A percentile compares a stretch with the other conserved stretches of the same genome.
Evolutionary conservation across 2,888 invertebrate genomes (phyloP).

Genomic region (Stegophylla sp.): DNA sequence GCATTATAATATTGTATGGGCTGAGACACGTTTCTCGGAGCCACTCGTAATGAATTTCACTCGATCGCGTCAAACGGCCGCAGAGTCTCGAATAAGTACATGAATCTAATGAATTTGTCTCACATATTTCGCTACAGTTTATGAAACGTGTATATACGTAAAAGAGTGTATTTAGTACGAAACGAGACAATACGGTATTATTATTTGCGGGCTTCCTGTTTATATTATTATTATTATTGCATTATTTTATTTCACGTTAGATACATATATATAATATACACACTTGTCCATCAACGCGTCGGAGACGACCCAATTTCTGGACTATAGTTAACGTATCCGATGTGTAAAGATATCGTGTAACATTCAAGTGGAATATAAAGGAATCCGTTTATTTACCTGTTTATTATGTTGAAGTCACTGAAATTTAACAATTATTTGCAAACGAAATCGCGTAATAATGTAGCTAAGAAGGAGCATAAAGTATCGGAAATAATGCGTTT

Average conservation of each 20-base stretch:
- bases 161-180: not conserved
- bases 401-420: too few relatives aligned
- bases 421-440: too few relatives aligned
- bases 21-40: not conserved
- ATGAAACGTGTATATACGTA: not conserved
- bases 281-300: not conserved
- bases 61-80: not conserved
- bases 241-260: constrained; percentile 2
- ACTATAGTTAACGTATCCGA: not conserved
- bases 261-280: not conserved
- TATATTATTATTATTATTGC: not conserved
- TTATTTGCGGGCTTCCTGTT: not conserved
- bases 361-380: not conserved
- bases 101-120: constrained; percentile 52
- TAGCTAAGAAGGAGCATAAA: too few relatives aligned
- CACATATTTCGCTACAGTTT: constrained; percentile 31
- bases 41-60: constrained; percentile 28
- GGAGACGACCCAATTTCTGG: constrained; percentile 10
- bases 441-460: too few relatives aligned
- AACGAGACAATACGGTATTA: constrained; percentile 1
- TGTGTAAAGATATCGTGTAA: not conserved
- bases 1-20: not conserved
- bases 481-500: too few relatives aligned
- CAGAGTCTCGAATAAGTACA: constrained; percentile 25
- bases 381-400: not conserved